A percentile compares a stretch with the other conserved stretches of the same genome.
Evolutionary conservation across 1,140 invertebrate species (phyloP).

Genomic region (Armadillidium nasatum): DNA sequence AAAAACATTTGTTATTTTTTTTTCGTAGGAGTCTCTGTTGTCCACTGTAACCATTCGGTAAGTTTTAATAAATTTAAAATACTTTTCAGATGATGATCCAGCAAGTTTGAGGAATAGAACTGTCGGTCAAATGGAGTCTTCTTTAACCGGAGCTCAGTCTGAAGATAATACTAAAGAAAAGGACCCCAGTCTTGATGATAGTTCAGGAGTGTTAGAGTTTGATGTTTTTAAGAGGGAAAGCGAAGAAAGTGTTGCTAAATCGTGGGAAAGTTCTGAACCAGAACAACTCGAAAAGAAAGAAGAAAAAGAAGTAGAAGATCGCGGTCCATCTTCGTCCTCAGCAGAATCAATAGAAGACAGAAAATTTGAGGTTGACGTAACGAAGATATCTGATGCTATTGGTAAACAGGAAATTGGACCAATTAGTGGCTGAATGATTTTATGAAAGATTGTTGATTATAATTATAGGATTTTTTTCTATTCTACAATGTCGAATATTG

Average conservation of each 20-base stretch:
- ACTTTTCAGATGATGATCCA: slow-evolving; percentile 4
- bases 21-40: background rate
- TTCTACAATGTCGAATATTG: background rate
- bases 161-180: background rate
- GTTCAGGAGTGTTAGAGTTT: background rate
- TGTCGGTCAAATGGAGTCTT: background rate
- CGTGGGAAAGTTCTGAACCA: background rate
- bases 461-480: background rate
- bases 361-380: background rate
- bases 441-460: background rate
- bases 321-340: background rate
- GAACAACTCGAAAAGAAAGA: background rate
- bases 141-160: background rate
- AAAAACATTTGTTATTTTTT: background rate
- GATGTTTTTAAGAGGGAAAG: background rate
- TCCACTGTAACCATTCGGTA: background rate
- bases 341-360: background rate
- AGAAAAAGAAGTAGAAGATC: background rate
- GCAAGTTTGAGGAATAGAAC: background rate
- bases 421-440: background rate
- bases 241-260: background rate
- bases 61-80: background rate
- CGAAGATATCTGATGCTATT: background rate
- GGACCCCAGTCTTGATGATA: background rate
- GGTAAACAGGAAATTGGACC: background rate